phyloP scores from a whole-genome alignment of 2,888 invertebrate genomes.

The Bombylius major region DNA sequence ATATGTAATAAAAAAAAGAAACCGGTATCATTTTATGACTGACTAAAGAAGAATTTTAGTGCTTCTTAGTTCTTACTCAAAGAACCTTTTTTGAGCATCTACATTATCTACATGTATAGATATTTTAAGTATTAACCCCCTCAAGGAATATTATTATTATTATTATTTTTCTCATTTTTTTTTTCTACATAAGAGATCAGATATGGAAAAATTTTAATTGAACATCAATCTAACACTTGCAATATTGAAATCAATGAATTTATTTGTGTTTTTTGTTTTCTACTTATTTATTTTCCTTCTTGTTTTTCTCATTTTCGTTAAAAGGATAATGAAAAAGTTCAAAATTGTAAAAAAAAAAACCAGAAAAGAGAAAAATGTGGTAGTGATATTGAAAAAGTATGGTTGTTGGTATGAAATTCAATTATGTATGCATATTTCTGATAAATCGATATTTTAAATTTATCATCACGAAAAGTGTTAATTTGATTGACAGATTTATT shows the following conservation, averaged over 20 bases:
- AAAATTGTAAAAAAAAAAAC: too few species aligned
- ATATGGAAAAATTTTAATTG: constrained; percentile 4
- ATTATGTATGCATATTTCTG: not conserved
- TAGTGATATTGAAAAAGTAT: too few species aligned
- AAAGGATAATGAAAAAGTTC: too few species aligned
- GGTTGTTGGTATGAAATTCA: too few species aligned
- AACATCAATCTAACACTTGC: constrained; percentile 5
- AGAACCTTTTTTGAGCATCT: not conserved
- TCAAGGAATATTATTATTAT: not conserved
- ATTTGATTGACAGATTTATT: not conserved
- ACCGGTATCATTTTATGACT: not conserved
- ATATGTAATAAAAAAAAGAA: not conserved
- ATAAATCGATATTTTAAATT: not conserved
- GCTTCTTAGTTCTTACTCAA: too few species aligned
- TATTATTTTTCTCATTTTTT: not conserved
- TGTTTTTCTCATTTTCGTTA: too few species aligned
- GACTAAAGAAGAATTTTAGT: not conserved
- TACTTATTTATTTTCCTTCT: too few species aligned
- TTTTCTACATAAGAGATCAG: not conserved
- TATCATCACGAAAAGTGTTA: not conserved
- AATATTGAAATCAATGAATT: not conserved
- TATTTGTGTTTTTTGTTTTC: too few species aligned
- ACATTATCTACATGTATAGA: not conserved
- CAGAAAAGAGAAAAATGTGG: too few species aligned
- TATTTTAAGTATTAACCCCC: too few species aligned